phyloP scores from a whole-genome alignment of 2,888 invertebrate species.

The Pseudococcus jackbeardsleyi region DNA sequence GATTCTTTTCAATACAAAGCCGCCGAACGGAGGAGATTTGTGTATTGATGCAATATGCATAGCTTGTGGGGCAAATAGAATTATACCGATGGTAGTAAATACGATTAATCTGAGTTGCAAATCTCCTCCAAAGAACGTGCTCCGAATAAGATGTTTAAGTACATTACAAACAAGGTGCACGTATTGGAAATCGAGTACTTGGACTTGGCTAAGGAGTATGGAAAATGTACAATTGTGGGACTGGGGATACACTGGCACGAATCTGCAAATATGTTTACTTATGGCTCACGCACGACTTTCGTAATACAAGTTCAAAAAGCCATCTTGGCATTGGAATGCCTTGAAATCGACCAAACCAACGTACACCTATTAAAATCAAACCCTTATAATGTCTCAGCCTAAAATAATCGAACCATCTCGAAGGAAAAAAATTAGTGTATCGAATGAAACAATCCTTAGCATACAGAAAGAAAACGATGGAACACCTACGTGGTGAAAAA shows the following conservation, averaged over 20 bases:
- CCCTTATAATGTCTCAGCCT: slow-evolving; percentile 6
- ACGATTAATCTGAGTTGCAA: slow-evolving; percentile 27
- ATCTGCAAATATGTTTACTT: slow-evolving; percentile 8
- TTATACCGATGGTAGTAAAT: slow-evolving; percentile 25
- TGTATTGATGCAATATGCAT: slow-evolving; percentile 33
- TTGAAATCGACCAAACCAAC: not conserved
- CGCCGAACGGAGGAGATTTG: not conserved
- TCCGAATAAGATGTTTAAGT: slow-evolving; percentile 20
- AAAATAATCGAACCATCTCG: not conserved
- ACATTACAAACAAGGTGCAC: slow-evolving; percentile 15
- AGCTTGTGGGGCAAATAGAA: not conserved
- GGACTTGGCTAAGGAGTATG: not conserved
- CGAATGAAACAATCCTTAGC: too few species aligned
- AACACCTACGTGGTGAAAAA: not conserved
- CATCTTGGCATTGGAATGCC: not conserved
- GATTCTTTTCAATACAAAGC: too few species aligned
- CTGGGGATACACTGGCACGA: not conserved
- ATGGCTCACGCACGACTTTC: not conserved
- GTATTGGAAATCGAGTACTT: slow-evolving; percentile 7
- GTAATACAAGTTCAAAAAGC: not conserved
- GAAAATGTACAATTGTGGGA: not conserved
- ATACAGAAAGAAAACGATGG: not conserved
- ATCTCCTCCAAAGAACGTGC: not conserved
- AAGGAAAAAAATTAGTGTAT: not conserved
- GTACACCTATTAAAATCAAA: not conserved